Evolutionary conservation across 2,113 vertebrate species (phyloP).

Genomic region (Phycodurus eques): DNA sequence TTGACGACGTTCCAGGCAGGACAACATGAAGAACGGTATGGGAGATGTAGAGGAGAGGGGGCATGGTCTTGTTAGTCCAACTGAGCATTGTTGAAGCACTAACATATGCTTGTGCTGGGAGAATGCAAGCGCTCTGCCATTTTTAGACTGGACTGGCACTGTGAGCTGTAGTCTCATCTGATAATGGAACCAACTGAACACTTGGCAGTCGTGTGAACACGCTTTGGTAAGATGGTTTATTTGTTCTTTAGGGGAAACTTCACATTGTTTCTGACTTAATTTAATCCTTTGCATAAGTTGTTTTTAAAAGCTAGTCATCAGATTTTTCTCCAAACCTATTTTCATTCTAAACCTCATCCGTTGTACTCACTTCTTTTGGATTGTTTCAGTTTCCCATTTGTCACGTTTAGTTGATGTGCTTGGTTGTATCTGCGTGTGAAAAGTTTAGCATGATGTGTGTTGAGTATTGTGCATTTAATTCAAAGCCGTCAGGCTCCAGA

Average conservation of each 20-base stretch:
- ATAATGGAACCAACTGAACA: slow-evolving; percentile 53
- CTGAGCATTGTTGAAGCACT: slow-evolving; percentile 62
- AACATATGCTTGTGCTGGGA: slow-evolving; percentile 51
- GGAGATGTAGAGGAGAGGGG: slow-evolving; percentile 20
- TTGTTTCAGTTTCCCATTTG: slow-evolving; percentile 17
- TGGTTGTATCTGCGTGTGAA: slow-evolving; percentile 8
- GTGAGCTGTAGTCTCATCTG: slow-evolving; percentile 45
- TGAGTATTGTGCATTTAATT: slow-evolving; percentile 54
- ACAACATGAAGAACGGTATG: slow-evolving; percentile 37
- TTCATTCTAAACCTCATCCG: background rate
- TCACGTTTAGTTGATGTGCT: slow-evolving; percentile 8
- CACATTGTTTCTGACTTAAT: background rate
- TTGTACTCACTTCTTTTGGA: background rate
- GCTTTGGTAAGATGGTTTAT: slow-evolving; percentile 47
- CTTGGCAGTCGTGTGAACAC: slow-evolving; percentile 34
- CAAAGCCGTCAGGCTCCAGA: slow-evolving; percentile 45
- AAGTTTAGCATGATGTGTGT: slow-evolving; percentile 37
- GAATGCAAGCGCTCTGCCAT: slow-evolving; percentile 62
- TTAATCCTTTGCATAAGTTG: background rate
- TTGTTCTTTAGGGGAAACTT: slow-evolving; percentile 1
- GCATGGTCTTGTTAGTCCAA: slow-evolving; percentile 44
- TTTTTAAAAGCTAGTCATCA: background rate
- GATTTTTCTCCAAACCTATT: background rate
- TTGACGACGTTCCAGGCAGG: background rate
- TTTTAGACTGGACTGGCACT: slow-evolving; percentile 59